Conservation (phyloP, 2,888 invertebrate genomes). For the Panorpa germanica region DNA sequence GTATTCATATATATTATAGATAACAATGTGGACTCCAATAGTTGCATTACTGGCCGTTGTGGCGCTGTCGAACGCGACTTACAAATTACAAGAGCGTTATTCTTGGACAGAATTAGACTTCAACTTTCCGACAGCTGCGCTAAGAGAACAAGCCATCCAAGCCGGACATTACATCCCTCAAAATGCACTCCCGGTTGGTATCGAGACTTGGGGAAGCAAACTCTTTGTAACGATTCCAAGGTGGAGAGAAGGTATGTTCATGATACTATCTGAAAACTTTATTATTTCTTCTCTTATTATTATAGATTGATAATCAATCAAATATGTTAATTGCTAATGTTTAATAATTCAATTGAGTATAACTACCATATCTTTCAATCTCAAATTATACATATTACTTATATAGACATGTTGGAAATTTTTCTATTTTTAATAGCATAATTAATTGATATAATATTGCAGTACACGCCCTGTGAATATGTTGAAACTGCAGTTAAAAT, state of each 20-base stretch:
- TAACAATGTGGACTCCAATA: too few species aligned
- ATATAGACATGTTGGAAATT: too few species aligned
- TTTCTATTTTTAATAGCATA: too few species aligned
- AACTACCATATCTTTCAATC: too few species aligned
- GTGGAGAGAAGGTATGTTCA: slow-evolving; percentile 52
- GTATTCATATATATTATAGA: too few species aligned
- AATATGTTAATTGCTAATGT: too few species aligned
- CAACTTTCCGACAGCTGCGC: slow-evolving; percentile 42
- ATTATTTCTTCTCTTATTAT: slow-evolving; percentile 4
- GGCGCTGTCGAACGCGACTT: slow-evolving; percentile 17
- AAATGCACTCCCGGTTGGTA: slow-evolving; percentile 64
- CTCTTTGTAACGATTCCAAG: slow-evolving; percentile 69
- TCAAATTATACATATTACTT: too few species aligned
- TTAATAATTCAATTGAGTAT: too few species aligned
- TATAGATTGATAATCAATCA: not conserved
- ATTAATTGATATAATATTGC: too few species aligned
- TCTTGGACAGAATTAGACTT: slow-evolving; percentile 63
- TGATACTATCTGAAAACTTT: slow-evolving; percentile 4
- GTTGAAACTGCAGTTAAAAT: too few species aligned
- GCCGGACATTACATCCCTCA: slow-evolving; percentile 50
- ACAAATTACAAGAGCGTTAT: slow-evolving; percentile 47
- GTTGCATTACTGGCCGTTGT: too few species aligned
- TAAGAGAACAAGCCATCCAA: slow-evolving; percentile 40
- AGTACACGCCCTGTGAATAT: too few species aligned
- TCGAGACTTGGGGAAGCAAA: slow-evolving; percentile 63